A percentile compares a stretch with the other conserved stretches of the same genome.
These are phyloP conservation scores for Hycleus phaleratus DNA, from an alignment of 1,140 invertebrate genomes.

Conservation along the genomic window DNA sequence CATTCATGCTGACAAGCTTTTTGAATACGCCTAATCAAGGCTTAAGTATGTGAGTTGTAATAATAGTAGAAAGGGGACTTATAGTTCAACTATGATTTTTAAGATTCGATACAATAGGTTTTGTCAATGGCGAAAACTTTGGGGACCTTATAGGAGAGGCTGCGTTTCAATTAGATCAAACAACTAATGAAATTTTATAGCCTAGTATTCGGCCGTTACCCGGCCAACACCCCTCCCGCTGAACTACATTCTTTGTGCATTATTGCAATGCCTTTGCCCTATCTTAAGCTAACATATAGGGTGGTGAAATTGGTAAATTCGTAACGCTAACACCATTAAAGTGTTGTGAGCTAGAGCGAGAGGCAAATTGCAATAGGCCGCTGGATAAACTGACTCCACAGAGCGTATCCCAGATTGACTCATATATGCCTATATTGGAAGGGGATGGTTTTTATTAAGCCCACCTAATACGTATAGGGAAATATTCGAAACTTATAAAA, in stretches of 20 bases:
- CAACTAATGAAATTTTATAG: slow-evolving; percentile 34
- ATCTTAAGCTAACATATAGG: slow-evolving; percentile 36
- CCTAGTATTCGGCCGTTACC: neutral
- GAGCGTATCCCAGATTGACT: slow-evolving; percentile 43
- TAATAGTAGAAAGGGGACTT: too few relatives aligned
- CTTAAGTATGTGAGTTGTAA: too few relatives aligned
- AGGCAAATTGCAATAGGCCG: slow-evolving; percentile 39
- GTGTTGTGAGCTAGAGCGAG: neutral
- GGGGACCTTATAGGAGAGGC: slow-evolving; percentile 7
- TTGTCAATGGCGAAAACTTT: neutral
- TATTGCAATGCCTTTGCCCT: slow-evolving; percentile 22
- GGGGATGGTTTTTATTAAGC: neutral
- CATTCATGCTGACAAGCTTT: too few relatives aligned
- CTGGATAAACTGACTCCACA: slow-evolving; percentile 39
- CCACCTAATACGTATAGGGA: neutral
- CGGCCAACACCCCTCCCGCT: neutral
- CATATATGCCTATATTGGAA: slow-evolving; percentile 22
- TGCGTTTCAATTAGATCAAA: slow-evolving; percentile 33
- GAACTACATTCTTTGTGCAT: slow-evolving; percentile 36
- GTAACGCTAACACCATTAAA: slow-evolving; percentile 42
- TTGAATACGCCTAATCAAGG: too few relatives aligned
- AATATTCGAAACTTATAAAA: neutral
- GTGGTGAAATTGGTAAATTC: slow-evolving; percentile 43
- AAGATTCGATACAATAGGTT: too few relatives aligned
- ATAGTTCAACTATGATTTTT: too few relatives aligned